Base-by-base conservation (phyloP, 2,797 vertebrate genomes). In the Melanotaenia trifasciata region DNA sequence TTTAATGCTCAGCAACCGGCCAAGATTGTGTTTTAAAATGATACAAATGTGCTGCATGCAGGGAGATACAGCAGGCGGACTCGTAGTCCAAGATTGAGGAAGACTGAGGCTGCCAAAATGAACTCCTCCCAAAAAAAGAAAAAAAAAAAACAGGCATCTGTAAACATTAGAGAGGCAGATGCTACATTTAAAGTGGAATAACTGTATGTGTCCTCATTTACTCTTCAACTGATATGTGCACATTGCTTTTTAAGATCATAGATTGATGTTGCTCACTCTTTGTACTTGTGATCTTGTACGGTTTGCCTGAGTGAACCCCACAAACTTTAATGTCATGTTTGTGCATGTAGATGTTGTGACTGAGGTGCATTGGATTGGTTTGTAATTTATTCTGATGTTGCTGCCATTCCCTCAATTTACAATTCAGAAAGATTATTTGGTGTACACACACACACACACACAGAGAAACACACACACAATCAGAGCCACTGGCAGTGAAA, bases 1-100 rank as follows among this genome's bases (percentile, higher is more conserved):
- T 84, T 88, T 89, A 80, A 78, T 67, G 36, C 81, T 81, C 72
- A 78, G 70, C 81, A 85, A 79, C 72, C 79, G 80, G 88, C 78
- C 85, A 83, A 74, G 68, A 86, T 71, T 76, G 63, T 79, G 76
- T 88, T 85, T 85, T 86, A 83, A 83, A 88, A 79, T 75, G 84
- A 90, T 82, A 87, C 81, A 88, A 85, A 90, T 73, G 64, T 28
- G 43, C 30, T 63, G 58, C 66, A 58, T 76, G 79, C 53, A 72
- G 71, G 67, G 75, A 67, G 68, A 70, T 69, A 50, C n/a, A 71
- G 74, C 13, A 28, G 61, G 64, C 47, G 35, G 26, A 50, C 26
- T 71, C 60, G 40, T 54, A 0, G 65, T 69, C 38, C 58, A 70
- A 80, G 74, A 81, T 38, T 75, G 80, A 77, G 70, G 61, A 62